Evolutionary conservation across 1,140 invertebrate species (phyloP).

Genomic region (Orchestia grillus): DNA sequence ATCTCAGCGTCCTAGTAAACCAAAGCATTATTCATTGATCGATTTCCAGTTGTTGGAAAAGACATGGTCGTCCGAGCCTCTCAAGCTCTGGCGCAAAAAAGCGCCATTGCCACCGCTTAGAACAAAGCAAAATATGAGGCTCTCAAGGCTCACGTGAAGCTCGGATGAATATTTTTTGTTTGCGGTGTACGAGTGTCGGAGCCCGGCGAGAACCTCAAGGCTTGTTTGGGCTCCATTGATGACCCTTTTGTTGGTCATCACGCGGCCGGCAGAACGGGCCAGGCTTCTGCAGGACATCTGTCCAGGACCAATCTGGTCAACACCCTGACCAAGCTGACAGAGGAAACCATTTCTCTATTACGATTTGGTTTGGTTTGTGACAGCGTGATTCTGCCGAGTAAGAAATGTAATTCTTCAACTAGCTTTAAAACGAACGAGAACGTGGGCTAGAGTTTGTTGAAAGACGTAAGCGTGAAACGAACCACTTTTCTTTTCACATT

Average conservation of each 20-base stretch:
- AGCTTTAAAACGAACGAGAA: background rate
- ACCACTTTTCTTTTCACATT: background rate
- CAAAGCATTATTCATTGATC: background rate
- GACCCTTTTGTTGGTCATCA: conserved; percentile 54
- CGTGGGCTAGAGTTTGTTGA: background rate
- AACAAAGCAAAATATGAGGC: background rate
- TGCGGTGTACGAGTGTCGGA: background rate
- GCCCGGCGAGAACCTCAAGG: background rate
- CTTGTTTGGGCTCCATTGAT: conserved; percentile 15
- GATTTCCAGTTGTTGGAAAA: background rate
- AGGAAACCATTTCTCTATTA: background rate
- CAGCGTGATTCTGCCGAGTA: background rate
- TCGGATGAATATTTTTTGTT: background rate
- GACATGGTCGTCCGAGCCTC: background rate
- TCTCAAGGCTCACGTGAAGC: background rate
- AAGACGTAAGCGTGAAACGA: background rate
- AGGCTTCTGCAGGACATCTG: background rate
- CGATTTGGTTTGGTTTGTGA: background rate
- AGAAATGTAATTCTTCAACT: background rate
- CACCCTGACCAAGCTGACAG: background rate
- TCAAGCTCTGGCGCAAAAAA: background rate
- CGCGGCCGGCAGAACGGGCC: background rate
- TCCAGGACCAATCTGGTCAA: background rate
- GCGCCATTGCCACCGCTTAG: background rate
- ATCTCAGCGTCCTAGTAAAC: background rate